Evolutionary conservation across 2,113 vertebrate genomes (phyloP).

Genomic region (Apistogramma diplotaenia): DNA sequence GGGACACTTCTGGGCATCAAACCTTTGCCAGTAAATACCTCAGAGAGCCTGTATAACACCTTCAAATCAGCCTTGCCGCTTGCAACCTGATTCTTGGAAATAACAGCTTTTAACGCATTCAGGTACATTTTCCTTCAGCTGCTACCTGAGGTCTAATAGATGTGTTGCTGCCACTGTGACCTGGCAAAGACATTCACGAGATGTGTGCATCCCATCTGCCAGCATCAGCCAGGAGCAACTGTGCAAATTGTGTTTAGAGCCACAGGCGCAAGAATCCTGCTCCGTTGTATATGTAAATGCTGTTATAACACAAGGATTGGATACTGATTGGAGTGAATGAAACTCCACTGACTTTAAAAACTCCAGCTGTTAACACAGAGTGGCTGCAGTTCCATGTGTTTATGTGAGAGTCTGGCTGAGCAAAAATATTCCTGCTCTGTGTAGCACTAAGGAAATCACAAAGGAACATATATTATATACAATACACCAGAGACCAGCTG

Average conservation of each 20-base stretch:
- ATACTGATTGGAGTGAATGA: constrained; percentile 29
- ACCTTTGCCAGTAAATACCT: not conserved
- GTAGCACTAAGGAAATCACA: not conserved
- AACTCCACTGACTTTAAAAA: constrained; percentile 20
- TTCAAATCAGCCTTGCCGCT: not conserved
- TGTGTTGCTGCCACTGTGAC: constrained; percentile 2
- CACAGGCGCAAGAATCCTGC: not conserved
- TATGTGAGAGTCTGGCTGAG: not conserved
- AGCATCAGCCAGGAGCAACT: constrained; percentile 4
- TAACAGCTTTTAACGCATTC: not conserved
- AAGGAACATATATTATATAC: not conserved
- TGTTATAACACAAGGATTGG: not conserved
- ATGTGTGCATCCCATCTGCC: constrained; percentile 13
- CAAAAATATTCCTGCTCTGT: not conserved
- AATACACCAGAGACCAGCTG: not conserved
- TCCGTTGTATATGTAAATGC: constrained; percentile 27
- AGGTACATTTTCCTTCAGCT: not conserved
- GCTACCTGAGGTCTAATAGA: not conserved
- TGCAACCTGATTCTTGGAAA: not conserved
- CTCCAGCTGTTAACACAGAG: constrained; percentile 33
- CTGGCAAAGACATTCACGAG: constrained; percentile 21
- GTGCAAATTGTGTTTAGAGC: constrained; percentile 43
- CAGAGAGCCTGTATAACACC: not conserved
- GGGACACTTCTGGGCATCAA: not conserved
- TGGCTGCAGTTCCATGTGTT: not conserved